A percentile compares a stretch with the other conserved stretches of the same genome.
Conservation (phyloP, 2,888 invertebrate genomes). For the Electrophaes corylata region DNA sequence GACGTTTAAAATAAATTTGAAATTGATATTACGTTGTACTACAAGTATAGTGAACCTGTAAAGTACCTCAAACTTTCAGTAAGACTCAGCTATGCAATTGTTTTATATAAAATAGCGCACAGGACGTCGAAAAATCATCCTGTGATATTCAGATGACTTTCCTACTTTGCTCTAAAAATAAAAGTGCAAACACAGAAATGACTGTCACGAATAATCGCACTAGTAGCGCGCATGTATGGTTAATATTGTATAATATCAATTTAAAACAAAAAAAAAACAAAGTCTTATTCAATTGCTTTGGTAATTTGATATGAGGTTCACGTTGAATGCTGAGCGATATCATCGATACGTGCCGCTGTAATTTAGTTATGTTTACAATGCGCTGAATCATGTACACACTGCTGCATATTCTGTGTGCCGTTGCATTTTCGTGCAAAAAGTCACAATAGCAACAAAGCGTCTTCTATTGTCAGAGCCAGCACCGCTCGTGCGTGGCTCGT, state of each 20-base stretch:
- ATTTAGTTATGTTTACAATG: constrained; percentile 73
- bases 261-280: constrained; percentile 50
- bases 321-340: constrained; percentile 59
- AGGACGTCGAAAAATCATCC: too few relatives aligned
- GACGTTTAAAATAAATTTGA: too few relatives aligned
- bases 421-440: constrained; percentile 78
- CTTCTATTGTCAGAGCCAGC: constrained; percentile 50
- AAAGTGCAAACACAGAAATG: neutral
- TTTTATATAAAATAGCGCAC: too few relatives aligned
- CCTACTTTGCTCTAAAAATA: neutral
- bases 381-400: constrained; percentile 60
- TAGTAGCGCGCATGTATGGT: constrained; percentile 20
- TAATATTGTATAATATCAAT: constrained; percentile 43
- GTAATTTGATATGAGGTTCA: constrained; percentile 60
- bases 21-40: too few relatives aligned
- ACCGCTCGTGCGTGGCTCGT: constrained; percentile 67
- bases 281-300: constrained; percentile 47
- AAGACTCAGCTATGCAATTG: too few relatives aligned
- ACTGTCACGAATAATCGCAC: neutral
- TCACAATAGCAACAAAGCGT: constrained; percentile 56
- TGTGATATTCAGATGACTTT: neutral
- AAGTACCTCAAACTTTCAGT: too few relatives aligned
- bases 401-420: constrained; percentile 51
- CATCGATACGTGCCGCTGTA: constrained; percentile 63
- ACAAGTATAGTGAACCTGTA: too few relatives aligned